Evolutionary conservation across 1,140 invertebrate species (phyloP), one percentile per base, ranked within the genome.

Genomic region (Eumeta japonica): DNA sequence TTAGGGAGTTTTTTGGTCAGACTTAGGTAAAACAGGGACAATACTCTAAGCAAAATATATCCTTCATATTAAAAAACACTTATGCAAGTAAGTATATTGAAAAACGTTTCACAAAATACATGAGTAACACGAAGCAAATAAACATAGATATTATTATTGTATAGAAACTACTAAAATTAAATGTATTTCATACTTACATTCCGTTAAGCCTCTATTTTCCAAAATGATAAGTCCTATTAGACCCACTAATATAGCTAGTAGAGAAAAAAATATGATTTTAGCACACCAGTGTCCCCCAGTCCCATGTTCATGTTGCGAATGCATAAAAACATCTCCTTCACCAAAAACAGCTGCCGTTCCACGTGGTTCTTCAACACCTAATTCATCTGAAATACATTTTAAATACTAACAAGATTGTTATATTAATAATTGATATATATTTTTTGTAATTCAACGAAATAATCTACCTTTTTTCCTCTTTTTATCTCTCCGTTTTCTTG

Each of bases 261-360:
- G 56, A 2, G 80, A 64, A 52, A 91, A 89, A 64, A 92, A 92
- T 41, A 90, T 77, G 27, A 90, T 81, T 73, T 88, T 89, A 4
- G 88, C 86, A 62, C 86, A 88, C 78, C 88, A 84, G 52, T 88
- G 86, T 16, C 87, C 88, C 27, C 86, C 87, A 10, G 84, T 87
- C 7, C 80, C 79, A 43, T 78, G 80, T 29, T 90, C 86, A 49
- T 87, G 84, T 16, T 89, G 80, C 16, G 89, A 78, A 52, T 90
- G 87, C 51, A 90, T 83, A 33, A 84, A 82, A 15, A 86, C 74
- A 57, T 85, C 83, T 14, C 83, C 83, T 46, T 77, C 71, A 27
- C 63, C 60, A 41, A 76, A 48, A 38, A 64, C 58, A 17, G 66
- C 62, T 4, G 61, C 51, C 14, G 62, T 66, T 10, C 59, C 63